Evolutionary conservation across 2,797 vertebrate species (phyloP), one percentile per base, ranked within the genome.

Genomic region (Sebastes matsubarae): DNA sequence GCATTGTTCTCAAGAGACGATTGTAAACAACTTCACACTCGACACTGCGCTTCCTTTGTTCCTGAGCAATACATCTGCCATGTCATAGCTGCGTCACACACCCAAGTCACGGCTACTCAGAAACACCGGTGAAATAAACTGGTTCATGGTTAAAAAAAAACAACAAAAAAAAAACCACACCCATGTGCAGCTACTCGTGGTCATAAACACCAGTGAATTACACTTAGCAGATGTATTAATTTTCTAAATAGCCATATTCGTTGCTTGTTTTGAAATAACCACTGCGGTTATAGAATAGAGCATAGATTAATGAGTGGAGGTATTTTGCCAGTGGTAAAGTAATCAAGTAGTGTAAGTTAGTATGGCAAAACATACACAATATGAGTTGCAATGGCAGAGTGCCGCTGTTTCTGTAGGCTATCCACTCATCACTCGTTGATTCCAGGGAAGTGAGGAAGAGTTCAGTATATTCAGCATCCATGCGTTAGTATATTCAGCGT

Each of bases 371-470:
- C 52, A 0, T 55, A 55, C 52, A 55, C 9, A 22, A 55, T 22
- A n/a, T 22, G n/a, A 55, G n/a, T 55, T 24, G 52, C 46, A 52
- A 52, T n/a, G 18, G 46, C 46, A 52, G 18, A 52, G 46, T 52
- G 46, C 8, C 18, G 46, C 42, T 50, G 46, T 50, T 50, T 6
- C 18, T 50, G 42, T 52, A n/a, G 18, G 46, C 46, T 50, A 50
- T 50, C 46, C 0, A 50, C 46, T 50, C 46, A 50, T 50, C 7
- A 0, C 52, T 55, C 10, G 5, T 22, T 24, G 52, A 52, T 0
- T n/a, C 46, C 46, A 52, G 46, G 18, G 18, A 0, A 52, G 46
- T n/a, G 46, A 52, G 0, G 18, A 52, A 52, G 18, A 52, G 0
- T 52, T 52, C 18, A n/a, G 46, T 52, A 20, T 52, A n/a, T 52